Conservation (phyloP, 2,797 vertebrate genomes). For the Sphenopsis melanotis region DNA sequence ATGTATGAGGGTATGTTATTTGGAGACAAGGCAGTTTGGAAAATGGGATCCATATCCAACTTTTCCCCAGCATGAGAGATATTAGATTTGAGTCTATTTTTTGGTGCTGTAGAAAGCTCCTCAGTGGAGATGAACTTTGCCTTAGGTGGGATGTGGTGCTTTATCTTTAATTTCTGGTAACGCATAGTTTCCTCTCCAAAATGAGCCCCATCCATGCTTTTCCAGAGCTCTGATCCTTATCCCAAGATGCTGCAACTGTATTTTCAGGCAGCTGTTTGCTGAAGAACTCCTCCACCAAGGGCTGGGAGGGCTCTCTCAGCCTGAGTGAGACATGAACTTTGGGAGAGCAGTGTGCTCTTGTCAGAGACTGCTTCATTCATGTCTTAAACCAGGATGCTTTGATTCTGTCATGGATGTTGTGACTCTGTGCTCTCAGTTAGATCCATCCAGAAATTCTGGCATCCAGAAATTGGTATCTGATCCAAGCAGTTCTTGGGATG, state of each 20-base stretch:
- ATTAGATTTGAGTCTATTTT: neutral
- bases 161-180: neutral
- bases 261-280: neutral
- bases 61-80: fast-evolving
- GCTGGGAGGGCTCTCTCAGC: neutral
- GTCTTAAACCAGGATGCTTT: neutral
- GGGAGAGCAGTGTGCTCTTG: fast-evolving
- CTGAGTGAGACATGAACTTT: neutral
- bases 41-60: neutral
- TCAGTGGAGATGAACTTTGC: neutral
- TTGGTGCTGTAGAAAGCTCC: neutral
- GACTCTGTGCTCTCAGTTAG: neutral
- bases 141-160: neutral
- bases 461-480: neutral
- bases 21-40: neutral
- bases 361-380: fast-evolving
- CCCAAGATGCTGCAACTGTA: neutral
- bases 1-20: neutral
- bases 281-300: neutral
- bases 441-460: neutral
- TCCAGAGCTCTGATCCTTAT: neutral
- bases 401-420: fast-evolving
- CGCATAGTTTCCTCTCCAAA: neutral
- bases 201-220: neutral
- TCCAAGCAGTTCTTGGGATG: neutral